These are phyloP conservation scores for Drosophila maculinotata DNA, from an alignment of 2,888 invertebrate species.

Conservation along the genomic window DNA sequence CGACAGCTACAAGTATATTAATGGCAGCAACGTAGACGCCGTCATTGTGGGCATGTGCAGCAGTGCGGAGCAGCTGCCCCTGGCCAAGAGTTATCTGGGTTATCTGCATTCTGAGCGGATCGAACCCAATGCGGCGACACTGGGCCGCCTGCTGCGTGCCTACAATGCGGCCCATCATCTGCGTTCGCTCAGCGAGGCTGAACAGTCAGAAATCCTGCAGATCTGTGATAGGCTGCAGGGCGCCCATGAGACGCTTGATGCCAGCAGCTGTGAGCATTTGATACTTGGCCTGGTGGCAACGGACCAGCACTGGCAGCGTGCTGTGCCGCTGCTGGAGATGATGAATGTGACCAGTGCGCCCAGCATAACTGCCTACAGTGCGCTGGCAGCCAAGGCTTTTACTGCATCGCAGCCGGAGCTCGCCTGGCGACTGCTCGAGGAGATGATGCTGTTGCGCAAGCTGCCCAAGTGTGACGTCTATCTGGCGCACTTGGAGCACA, in stretches of 20 bases:
- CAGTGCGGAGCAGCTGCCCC: slow-evolving; percentile 84
- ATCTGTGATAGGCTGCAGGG: slow-evolving; percentile 84
- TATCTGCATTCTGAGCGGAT: slow-evolving; percentile 86
- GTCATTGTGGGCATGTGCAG: slow-evolving; percentile 87
- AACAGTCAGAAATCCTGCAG: slow-evolving; percentile 87
- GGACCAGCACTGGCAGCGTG: slow-evolving; percentile 88
- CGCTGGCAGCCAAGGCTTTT: slow-evolving; percentile 87
- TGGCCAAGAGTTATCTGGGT: slow-evolving; percentile 87
- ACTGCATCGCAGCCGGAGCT: slow-evolving; percentile 81
- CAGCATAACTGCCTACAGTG: slow-evolving; percentile 86
- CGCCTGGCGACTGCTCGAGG: slow-evolving; percentile 88
- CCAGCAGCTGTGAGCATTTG: slow-evolving; percentile 87
- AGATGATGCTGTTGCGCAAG: slow-evolving; percentile 85
- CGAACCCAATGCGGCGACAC: slow-evolving; percentile 87
- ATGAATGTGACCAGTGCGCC: slow-evolving; percentile 86
- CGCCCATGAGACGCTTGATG: slow-evolving; percentile 87
- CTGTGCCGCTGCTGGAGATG: slow-evolving; percentile 87
- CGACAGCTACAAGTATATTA: slow-evolving; percentile 71
- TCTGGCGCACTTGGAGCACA: slow-evolving; percentile 86
- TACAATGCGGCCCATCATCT: slow-evolving; percentile 85
- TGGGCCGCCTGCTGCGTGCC: slow-evolving; percentile 87
- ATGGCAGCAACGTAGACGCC: slow-evolving; percentile 87
- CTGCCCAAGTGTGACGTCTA: slow-evolving; percentile 86
- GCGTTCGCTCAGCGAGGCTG: slow-evolving; percentile 83
- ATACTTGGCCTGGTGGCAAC: slow-evolving; percentile 89